Evolutionary conservation across 2,113 vertebrate genomes (phyloP).

Genomic region (Eulacestoma nigropectus): DNA sequence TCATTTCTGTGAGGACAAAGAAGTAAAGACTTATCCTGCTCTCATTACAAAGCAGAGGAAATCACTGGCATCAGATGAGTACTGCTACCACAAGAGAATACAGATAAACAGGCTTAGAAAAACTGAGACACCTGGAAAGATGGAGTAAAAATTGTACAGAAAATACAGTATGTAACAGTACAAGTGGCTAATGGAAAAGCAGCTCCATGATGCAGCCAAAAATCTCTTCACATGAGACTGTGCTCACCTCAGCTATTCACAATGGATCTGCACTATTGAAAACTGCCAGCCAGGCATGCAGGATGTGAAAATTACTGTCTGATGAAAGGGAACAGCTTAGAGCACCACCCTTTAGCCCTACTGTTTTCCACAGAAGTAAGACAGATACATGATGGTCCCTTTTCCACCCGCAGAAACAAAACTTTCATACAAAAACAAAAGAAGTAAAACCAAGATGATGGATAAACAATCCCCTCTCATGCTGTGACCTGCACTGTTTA

Average conservation of each 20-base stretch:
- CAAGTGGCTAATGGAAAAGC: neutral
- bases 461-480: neutral
- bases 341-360: neutral
- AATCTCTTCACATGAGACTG: neutral
- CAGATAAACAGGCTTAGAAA: slow-evolving; percentile 16
- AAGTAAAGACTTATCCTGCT: neutral
- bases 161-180: neutral
- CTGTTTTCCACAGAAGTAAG: neutral
- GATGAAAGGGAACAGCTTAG: neutral
- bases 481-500: neutral
- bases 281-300: neutral
- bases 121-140: neutral
- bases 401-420: neutral
- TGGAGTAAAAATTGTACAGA: neutral
- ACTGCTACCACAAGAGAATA: neutral
- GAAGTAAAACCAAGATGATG: neutral
- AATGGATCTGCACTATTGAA: neutral
- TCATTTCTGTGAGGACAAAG: neutral
- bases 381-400: neutral
- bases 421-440: neutral
- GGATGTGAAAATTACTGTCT: neutral
- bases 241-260: neutral
- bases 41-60: neutral
- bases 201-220: neutral
- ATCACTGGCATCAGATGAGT: neutral